Base-by-base conservation (phyloP, 2,797 vertebrate genomes). In the Pelodytes ibericus region DNA sequence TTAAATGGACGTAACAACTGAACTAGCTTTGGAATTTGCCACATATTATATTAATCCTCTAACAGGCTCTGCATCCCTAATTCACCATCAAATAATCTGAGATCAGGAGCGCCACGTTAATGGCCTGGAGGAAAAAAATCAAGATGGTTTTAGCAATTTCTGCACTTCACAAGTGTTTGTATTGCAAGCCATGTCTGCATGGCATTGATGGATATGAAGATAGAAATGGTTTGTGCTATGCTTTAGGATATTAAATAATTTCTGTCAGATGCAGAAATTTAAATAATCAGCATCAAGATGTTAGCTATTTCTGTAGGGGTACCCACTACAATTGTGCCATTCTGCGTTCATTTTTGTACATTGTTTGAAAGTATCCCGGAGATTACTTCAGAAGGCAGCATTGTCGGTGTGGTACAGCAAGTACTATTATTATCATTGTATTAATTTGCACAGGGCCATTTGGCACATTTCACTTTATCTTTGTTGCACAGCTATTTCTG, bases 251-350 rank as follows among this genome's bases (percentile, higher is more conserved):
- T 51, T 70, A 76, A 63, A 62, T 62, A 53, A 61, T 41, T 69
- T 75, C 41, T 61, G 27, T 53, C 65, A 69, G 65, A 61, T 56
- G 13, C 16, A 36, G 58, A 76, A 70, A 41, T 69, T 63, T 60
- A n/a, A 62, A 69, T 67, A 74, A 67, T 26, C 63, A 74, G 57
- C 63, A 67, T 67, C 36, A 64, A 49, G n/a, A n/a, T n/a, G n/a
- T n/a, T n/a, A n/a, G n/a, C n/a, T n/a, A n/a, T n/a, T n/a, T n/a
- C n/a, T n/a, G n/a, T n/a, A n/a, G n/a, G n/a, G n/a, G n/a, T n/a
- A n/a, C n/a, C n/a, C n/a, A n/a, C n/a, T n/a, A n/a, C n/a, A n/a
- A n/a, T n/a, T n/a, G n/a, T n/a, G n/a, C n/a, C n/a, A n/a, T n/a
- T n/a, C n/a, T n/a, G n/a, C n/a, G n/a, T n/a, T n/a, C n/a, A n/a